Percentiles rank a stretch among this genome's conserved stretches.
phyloP scores from a whole-genome alignment of 2,888 invertebrate genomes.

The Ectobius pallidus region DNA sequence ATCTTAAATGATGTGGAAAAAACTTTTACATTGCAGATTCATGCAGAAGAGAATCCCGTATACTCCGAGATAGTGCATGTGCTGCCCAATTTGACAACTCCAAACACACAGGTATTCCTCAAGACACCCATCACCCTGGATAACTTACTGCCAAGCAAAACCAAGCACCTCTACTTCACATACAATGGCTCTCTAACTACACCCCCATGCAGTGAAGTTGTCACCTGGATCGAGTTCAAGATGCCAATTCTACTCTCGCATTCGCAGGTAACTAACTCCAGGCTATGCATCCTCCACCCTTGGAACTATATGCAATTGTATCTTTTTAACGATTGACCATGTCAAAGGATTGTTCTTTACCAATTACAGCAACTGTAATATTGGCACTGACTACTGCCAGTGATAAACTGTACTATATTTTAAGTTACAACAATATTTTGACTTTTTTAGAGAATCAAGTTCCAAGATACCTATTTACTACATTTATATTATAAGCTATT shows the following conservation, averaged over 20 bases:
- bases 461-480: no score
- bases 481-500: no score
- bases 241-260: slow-evolving; percentile 71
- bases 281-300: no score
- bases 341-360: no score
- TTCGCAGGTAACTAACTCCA: slow-evolving; percentile 66
- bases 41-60: slow-evolving; percentile 54
- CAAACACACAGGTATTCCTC: slow-evolving; percentile 60
- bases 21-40: slow-evolving; percentile 49
- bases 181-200: slow-evolving; percentile 87
- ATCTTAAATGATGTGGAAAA: no score
- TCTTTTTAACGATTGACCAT: no score
- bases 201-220: slow-evolving; percentile 84
- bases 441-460: no score
- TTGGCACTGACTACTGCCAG: no score
- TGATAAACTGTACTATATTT: no score
- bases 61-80: slow-evolving; percentile 65
- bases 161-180: slow-evolving; percentile 74
- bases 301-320: no score
- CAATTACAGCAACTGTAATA: no score
- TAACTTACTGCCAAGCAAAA: slow-evolving; percentile 60
- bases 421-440: no score
- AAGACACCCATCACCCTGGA: slow-evolving; percentile 59
- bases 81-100: slow-evolving; percentile 62
- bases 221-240: slow-evolving; percentile 84